A percentile compares a stretch with the other conserved stretches of the same genome.
These are phyloP conservation scores for Neotoma lepida DNA, from an alignment of 2,113 vertebrate genomes.

Conservation along the genomic window DNA sequence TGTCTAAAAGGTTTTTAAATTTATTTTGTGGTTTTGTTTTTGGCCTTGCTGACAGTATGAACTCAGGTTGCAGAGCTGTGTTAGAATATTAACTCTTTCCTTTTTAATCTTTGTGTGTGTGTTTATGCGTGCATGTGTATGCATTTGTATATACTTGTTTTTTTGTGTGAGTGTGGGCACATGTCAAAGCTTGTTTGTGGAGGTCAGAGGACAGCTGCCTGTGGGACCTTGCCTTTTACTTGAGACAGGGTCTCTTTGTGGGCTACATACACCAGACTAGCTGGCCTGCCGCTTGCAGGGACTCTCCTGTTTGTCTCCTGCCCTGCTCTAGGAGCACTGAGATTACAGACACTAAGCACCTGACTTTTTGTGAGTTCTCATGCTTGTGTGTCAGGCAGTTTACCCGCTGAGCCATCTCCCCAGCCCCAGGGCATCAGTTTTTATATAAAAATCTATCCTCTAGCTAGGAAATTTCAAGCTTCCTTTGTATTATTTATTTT, in stretches of 20 bases:
- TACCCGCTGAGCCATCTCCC: neutral
- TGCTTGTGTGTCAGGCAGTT: neutral
- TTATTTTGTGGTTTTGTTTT: neutral
- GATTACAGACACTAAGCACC: too few relatives aligned
- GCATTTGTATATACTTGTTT: neutral
- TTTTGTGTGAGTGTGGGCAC: neutral
- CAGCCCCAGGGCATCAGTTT: neutral
- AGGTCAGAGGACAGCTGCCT: neutral
- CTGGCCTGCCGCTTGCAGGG: neutral
- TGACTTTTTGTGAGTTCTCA: neutral
- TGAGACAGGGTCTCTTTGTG: neutral
- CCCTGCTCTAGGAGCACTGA: neutral
- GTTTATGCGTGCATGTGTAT: neutral
- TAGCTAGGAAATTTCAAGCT: neutral
- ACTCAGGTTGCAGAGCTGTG: conserved; percentile 18
- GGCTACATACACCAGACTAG: neutral
- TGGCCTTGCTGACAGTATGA: neutral
- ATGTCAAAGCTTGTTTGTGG: neutral
- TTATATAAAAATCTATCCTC: neutral
- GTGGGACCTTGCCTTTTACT: neutral
- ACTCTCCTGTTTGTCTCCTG: neutral
- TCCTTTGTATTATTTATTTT: neutral
- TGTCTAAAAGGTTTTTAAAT: neutral
- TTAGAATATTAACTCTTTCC: neutral
- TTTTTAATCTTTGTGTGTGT: neutral